Evolutionary conservation across 2,888 invertebrate species (phyloP).

Genomic region (Neelides folsomi): DNA sequence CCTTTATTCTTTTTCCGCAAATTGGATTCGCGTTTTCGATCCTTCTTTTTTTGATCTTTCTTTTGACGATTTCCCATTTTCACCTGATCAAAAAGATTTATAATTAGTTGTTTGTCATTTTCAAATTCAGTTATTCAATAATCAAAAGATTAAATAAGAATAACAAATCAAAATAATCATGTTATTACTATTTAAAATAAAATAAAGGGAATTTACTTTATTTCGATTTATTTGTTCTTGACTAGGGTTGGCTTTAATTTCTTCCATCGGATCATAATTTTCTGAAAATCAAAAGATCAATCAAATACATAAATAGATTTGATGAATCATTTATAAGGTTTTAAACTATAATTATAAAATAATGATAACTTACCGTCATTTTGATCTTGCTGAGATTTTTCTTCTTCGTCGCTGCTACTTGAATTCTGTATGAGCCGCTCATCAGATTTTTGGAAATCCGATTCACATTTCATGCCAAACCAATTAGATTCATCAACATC

Average conservation of each 20-base stretch:
- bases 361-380: neutral
- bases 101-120: neutral
- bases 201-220: too few species aligned
- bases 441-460: too few species aligned
- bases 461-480: neutral
- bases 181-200: too few species aligned
- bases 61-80: conserved; percentile 33
- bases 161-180: too few species aligned
- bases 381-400: neutral
- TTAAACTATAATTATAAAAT: neutral
- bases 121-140: neutral
- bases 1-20: conserved; percentile 26
- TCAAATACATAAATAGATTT: neutral
- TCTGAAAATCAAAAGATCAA: too few species aligned
- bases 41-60: conserved; percentile 33
- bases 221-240: too few species aligned
- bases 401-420: too few species aligned
- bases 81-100: conserved; percentile 7
- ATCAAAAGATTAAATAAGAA: too few species aligned
- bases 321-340: neutral
- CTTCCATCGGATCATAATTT: too few species aligned
- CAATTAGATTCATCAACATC: neutral
- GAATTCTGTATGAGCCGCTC: too few species aligned
- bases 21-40: conserved; percentile 33
- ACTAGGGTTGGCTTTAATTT: too few species aligned